Evolutionary conservation across 2,113 vertebrate genomes (phyloP), one percentile per base, ranked within the genome.

Genomic region (Gobiocypris rarus): DNA sequence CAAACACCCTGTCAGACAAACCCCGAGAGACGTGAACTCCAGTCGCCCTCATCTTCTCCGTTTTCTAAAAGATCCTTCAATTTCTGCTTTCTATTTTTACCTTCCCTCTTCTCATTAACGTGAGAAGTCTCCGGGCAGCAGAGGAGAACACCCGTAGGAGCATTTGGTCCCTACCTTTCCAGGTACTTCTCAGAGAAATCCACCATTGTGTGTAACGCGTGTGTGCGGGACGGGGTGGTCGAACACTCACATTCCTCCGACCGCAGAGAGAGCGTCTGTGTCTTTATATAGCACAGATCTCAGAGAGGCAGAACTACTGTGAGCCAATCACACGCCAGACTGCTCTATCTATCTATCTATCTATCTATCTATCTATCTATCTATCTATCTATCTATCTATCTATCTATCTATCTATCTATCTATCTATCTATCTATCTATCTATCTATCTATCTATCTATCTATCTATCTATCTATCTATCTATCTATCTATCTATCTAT

Each of bases 181-280:
- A 97, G 92, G 93, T 96, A 96, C 91, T 92, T 95, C 86, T 96
- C 96, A 0, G 96, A 96, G n/a, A 97, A 95, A 91, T 96, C 95
- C 82, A 96, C 94, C 95, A 96, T 95, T 8, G 89, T 61, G 86
- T 87, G 93, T 89, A 90, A 91, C 95, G 95, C 94, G n/a, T 34
- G 87, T 54, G 89, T 84, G 74, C 82, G 89, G 83, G 67, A 58
- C 61, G 38, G 52, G 45, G 75, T 31, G 86, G 89, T 89, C 82
- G 26, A 84, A 86, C 88, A 89, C 67, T 92, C 85, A 91, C 92
- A 93, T 94, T 95, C 93, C 89, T 91, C 93, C 93, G 89, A 88
- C 86, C 91, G 88, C 83, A 69, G 81, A 85, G 89, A 89, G 87
- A 88, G 90, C 9, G 26, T 86, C 69, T 85, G 75, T 63, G 84